Evolutionary conservation across 2,797 vertebrate genomes (phyloP), one percentile per base, ranked within the genome.

Genomic region (Sebastes oblongus): DNA sequence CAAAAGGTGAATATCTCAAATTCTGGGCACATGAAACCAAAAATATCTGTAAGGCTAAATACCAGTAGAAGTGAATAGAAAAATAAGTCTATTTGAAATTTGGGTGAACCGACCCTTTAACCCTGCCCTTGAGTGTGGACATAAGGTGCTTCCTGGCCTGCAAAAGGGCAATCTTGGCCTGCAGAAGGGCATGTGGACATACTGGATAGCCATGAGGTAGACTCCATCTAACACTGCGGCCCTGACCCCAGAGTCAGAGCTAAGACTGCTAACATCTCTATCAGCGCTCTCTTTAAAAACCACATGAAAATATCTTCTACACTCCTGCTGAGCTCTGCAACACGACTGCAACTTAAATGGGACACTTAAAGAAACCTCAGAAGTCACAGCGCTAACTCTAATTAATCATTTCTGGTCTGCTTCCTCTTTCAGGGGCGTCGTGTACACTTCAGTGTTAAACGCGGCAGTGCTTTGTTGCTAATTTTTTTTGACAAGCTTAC

Each of bases 331-430:
- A 85, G 90, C 78, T 76, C 80, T 86, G 82, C 80, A 80, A 88
- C 80, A 89, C 84, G 72, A 74, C 79, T 75, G 68, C 74, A 84
- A 62, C 89, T 91, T 91, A 86, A 92, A 92, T 84, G 79, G 79
- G 86, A 89, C 78, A 81, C 87, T 91, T 86, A 76, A 80, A 78
- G 81, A 89, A 91, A 90, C 91, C 82, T 72, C 88, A 84, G 75
- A 92, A 84, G 86, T 90, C 85, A 84, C 86, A 81, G 89, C 82
- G 86, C 54, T 87, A 88, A 89, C 55, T 78, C 85, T 80, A 92
- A 90, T 90, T 89, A 88, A 93, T 92, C 75, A 88, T 86, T 91
- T 80, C 81, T 83, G 80, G 69, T 77, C 81, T 81, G 70, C 80
- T 89, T 91, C 81, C 80, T 84, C 68, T 83, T 74, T 72, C 30